Evolutionary conservation across 2,113 vertebrate species (phyloP).

Genomic region (Condylura cristata): DNA sequence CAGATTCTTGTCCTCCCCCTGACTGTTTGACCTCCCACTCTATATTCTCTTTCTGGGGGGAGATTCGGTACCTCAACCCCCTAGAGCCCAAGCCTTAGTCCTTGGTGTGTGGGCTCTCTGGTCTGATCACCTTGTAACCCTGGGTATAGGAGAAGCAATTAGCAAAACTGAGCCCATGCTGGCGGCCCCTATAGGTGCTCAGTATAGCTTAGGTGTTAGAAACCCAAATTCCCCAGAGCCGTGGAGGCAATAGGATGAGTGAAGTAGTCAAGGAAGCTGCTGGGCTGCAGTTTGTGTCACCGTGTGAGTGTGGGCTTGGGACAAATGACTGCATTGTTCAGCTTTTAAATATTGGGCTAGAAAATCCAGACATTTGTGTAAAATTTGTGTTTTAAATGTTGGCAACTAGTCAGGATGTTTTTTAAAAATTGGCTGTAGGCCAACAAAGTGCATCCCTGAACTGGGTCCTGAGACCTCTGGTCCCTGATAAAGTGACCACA

Average conservation of each 20-base stretch:
- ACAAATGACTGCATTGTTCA: not conserved
- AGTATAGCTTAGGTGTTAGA: not conserved
- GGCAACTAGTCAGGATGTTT: not conserved
- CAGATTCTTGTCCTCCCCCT: not conserved
- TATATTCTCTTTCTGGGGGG: conserved; percentile 54
- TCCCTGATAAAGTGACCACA: not conserved
- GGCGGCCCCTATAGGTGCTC: not conserved
- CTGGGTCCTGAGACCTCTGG: not conserved
- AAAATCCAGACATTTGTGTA: conserved; percentile 21
- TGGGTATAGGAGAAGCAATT: not conserved
- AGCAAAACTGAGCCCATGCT: not conserved
- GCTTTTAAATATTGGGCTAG: not conserved
- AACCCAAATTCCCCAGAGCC: not conserved
- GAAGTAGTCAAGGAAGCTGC: not conserved
- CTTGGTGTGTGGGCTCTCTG: not conserved
- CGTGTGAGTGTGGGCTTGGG: not conserved
- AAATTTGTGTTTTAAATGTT: conserved; percentile 40
- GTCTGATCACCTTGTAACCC: not conserved
- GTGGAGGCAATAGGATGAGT: not conserved
- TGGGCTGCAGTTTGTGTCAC: not conserved
- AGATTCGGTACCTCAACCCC: not conserved
- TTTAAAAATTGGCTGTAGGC: not conserved
- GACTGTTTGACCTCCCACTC: conserved; percentile 19
- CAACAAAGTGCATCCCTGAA: not conserved
- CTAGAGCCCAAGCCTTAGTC: not conserved